Evolutionary conservation across 2,888 invertebrate genomes (phyloP), one percentile per base, ranked within the genome.

Genomic region (Chalcis sispes): DNA sequence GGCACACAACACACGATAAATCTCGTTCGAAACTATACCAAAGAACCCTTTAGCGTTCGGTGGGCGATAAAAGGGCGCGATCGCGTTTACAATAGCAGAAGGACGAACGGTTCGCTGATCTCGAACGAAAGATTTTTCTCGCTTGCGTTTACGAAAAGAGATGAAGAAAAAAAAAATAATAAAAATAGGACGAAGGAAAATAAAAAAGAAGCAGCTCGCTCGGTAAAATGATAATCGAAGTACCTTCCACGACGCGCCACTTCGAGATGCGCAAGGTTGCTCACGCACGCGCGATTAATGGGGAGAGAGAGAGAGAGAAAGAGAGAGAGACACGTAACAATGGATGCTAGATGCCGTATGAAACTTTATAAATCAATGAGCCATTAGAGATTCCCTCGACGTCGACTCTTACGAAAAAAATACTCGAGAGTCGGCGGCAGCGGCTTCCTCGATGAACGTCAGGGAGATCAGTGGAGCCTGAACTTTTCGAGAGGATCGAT

Each of bases 401-500:
- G 40, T 4, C 48, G 48, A 25, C 52, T 36, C 13, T 25, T 29
- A 36, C n/a, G n/a, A 8, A 1, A 20, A 23, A 59, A 66, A 66
- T 66, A 67, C 67, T 74, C 54, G 46, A 67, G 42, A 67, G 66
- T 25, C 46, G 36, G 46, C 46, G 62, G 42, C 61, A 59, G n/a
- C 46, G 36, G 46, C 46, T 59, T 27, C 29, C 64, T 40, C 46
- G 54, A 71, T 58, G 36, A 64, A 77, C 77, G 29, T 67, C 73
- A 36, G 54, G 54, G 20, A 46, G 78, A 81, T 79, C 80, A 78
- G 75, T 78, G 79, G 75, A 79, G 79, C 81, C 75, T 77, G 70
- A 72, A 54, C 52, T 54, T 23, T 40, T 67, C 54, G 56, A 52
- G 54, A 25, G 67, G n/a, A 2, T 65, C 42, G 25, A 20, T 56